These are phyloP conservation scores for Prunella fulvescens DNA, from an alignment of 2,113 vertebrate species.

Conservation along the genomic window DNA sequence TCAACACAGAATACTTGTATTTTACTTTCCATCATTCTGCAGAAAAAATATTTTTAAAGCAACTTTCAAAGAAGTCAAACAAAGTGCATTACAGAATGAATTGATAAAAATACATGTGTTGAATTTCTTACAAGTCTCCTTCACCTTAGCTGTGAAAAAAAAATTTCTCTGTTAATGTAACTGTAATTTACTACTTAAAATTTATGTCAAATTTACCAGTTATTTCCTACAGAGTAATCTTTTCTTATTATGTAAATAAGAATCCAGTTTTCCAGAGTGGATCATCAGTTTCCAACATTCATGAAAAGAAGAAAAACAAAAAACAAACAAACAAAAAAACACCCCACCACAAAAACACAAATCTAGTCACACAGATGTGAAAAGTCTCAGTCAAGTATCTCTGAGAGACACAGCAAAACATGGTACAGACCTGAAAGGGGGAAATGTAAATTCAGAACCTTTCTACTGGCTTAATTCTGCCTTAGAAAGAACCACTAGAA, in stretches of 20 bases:
- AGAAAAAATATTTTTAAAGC: neutral
- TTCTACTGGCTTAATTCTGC: neutral
- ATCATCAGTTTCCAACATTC: neutral
- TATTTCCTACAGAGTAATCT: neutral
- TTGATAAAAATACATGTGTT: neutral
- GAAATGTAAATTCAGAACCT: neutral
- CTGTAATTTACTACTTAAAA: neutral
- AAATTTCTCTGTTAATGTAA: neutral
- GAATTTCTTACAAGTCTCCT: neutral
- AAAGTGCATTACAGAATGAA: neutral
- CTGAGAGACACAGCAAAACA: neutral
- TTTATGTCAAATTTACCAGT: neutral
- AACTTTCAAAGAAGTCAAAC: neutral
- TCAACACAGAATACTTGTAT: neutral
- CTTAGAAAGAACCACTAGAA: neutral
- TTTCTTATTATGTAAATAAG: neutral
- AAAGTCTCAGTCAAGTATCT: neutral
- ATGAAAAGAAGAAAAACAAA: accelerated
- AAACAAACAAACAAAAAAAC: neutral
- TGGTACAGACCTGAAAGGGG: neutral
- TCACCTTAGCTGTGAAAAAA: neutral
- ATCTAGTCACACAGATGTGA: accelerated
- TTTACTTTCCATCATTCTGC: neutral
- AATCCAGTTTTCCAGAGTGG: neutral
- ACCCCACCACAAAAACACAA: neutral